Percentiles rank a stretch among this genome's conserved stretches.
These are phyloP conservation scores for Phenganax subtilis DNA, from an alignment of 92 coral and sea anemone genomes.

Conservation along the genomic window DNA sequence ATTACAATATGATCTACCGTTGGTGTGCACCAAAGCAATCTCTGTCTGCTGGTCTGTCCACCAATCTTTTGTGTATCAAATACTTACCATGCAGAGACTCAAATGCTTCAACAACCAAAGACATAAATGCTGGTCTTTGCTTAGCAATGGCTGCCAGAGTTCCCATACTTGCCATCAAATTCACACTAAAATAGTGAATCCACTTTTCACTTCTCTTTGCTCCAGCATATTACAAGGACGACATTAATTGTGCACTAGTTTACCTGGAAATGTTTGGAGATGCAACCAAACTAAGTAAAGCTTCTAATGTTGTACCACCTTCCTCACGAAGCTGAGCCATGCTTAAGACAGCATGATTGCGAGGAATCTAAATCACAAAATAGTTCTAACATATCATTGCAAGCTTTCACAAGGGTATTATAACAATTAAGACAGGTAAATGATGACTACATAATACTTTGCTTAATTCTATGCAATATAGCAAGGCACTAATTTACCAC, in stretches of 20 bases:
- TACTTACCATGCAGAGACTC: constrained; percentile 83
- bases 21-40: neutral
- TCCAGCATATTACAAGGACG: neutral
- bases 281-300: constrained; percentile 84
- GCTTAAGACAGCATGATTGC: constrained; percentile 81
- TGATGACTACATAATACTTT: too few relatives aligned
- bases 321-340: constrained; percentile 95
- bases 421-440: too few relatives aligned
- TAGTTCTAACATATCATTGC: constrained; percentile 28
- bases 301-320: constrained; percentile 89
- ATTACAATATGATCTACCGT: neutral
- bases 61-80: neutral
- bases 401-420: constrained; percentile 35
- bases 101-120: constrained; percentile 95
- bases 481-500: constrained; percentile 6
- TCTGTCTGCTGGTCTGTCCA: neutral
- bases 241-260: neutral
- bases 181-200: constrained; percentile 57
- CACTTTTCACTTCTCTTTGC: neutral
- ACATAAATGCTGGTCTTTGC: constrained; percentile 95
- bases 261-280: constrained; percentile 96
- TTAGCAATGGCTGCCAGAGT: constrained; percentile 93
- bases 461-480: neutral
- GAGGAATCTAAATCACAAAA: constrained; percentile 63
- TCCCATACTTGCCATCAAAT: constrained; percentile 95